Evolutionary conservation across 2,113 vertebrate genomes (phyloP).

Genomic region (Baryphthengus martii): DNA sequence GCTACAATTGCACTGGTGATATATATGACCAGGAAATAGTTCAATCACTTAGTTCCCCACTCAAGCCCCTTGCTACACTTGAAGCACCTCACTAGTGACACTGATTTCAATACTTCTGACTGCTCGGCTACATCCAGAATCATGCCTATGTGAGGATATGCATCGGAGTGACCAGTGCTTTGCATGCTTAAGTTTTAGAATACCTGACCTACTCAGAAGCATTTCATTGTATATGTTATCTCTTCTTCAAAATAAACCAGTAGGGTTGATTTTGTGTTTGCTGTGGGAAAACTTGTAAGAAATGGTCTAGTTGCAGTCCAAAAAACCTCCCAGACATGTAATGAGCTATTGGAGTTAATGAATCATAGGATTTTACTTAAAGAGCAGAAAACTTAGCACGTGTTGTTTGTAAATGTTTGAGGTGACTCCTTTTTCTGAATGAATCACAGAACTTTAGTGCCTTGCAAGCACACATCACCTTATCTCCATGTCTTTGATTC

Average conservation of each 20-base stretch:
- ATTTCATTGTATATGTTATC: not conserved
- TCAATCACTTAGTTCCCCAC: not conserved
- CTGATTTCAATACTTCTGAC: not conserved
- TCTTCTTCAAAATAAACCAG: not conserved
- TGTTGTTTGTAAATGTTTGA: not conserved
- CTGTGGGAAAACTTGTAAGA: not conserved
- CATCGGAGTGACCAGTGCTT: not conserved
- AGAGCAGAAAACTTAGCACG: not conserved
- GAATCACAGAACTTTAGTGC: not conserved
- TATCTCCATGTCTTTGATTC: not conserved
- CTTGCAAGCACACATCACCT: not conserved
- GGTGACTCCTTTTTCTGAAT: not conserved
- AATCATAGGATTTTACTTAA: not conserved
- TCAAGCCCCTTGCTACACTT: not conserved
- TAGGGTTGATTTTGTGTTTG: no score
- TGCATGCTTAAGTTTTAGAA: not conserved
- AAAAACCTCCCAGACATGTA: not conserved
- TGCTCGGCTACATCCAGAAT: not conserved
- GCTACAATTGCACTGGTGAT: not conserved
- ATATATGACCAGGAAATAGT: not conserved
- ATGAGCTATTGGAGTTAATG: not conserved
- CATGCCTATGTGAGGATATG: accelerated
- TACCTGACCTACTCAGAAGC: not conserved
- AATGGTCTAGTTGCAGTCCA: not conserved
- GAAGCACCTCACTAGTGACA: not conserved